Base-by-base conservation (phyloP, 2,797 vertebrate genomes). In the Gallinago nigripennis region DNA sequence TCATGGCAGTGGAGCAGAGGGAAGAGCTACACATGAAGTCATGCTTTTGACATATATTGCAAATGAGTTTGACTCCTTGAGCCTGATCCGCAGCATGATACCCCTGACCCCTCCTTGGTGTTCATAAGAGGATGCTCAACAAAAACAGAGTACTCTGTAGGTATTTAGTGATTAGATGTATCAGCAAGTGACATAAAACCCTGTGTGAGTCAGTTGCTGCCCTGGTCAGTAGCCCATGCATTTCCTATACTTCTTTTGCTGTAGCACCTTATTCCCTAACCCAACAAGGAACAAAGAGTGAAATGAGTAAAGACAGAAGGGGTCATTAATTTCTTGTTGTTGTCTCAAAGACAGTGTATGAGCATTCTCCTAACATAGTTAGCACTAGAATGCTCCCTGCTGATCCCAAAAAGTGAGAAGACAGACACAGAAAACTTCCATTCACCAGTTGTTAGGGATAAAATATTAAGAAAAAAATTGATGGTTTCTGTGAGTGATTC, bases 161-260 rank as follows among this genome's bases (percentile, higher is more conserved):
- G 35, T 45, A 23, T 35, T 58, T 71, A 53, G 39, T 33, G 28
- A 56, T 30, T 8, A 71, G 5, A 39, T 71, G 1, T 43, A 9
- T 71, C 60, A 70, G n/a, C 43, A 65, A 80, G 24, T 48, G 48
- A 31, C 20, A 39, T 39, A 73, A 77, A 81, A 10, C 8, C n/a
- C 16, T 13, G 11, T 45, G 17, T 2, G 11, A n/a, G 23, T 39
- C 2, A 0, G 11, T 76, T 18, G 3, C 48, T 51, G 3, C 12
- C 7, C 37, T 88, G 43, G 11, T 65, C 8, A 6, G 76, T 11
- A 77, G 33, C 33, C 39, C 20, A 2, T 53, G 53, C 17, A 56
- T 66, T 71, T 71, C 31, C 37, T 85, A 1, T 13, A 6, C 66
- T 70, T 4, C 48, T 41, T 85, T 53, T 57, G 6, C 37, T 82